These are phyloP conservation scores for Hoplodrina blanda DNA, from an alignment of 2,888 invertebrate species.

Conservation along the genomic window DNA sequence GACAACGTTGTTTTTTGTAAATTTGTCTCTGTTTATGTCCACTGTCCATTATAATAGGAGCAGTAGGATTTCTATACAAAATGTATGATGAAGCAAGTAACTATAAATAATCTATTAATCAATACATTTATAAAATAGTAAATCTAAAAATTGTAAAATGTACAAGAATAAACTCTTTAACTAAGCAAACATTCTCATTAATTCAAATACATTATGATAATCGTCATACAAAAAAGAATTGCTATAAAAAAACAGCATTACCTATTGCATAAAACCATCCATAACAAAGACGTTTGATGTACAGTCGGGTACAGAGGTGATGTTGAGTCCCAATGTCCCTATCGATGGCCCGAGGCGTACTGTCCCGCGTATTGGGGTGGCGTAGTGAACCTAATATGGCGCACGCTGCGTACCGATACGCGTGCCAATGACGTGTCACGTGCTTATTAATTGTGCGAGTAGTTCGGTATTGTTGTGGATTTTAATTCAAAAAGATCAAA, in stretches of 20 bases:
- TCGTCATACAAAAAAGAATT: not conserved
- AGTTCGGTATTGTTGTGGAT: conserved; percentile 42
- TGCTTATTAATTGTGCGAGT: conserved; percentile 56
- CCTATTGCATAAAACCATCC: conserved; percentile 9
- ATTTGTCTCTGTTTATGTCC: no score
- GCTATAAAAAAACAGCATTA: not conserved
- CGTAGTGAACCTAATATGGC: conserved; percentile 22
- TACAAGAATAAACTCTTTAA: no score
- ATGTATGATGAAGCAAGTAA: no score
- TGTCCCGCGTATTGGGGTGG: conserved; percentile 28
- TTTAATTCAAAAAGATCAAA: conserved; percentile 42
- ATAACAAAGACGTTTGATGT: conserved; percentile 46
- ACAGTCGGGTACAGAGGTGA: conserved; percentile 39
- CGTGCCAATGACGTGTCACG: conserved; percentile 61
- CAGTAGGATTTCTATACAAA: no score
- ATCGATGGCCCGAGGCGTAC: conserved; percentile 47
- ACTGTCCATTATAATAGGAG: no score
- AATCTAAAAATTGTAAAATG: no score
- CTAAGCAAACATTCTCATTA: no score
- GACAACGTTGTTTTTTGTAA: no score
- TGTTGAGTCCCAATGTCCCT: conserved; percentile 31
- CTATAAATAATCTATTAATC: no score
- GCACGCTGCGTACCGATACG: conserved; percentile 32
- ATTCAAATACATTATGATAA: no score
- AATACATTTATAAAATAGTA: no score